These are phyloP conservation scores for Atherinosoma microstoma DNA, from an alignment of 2,797 vertebrate species.

Conservation along the genomic window DNA sequence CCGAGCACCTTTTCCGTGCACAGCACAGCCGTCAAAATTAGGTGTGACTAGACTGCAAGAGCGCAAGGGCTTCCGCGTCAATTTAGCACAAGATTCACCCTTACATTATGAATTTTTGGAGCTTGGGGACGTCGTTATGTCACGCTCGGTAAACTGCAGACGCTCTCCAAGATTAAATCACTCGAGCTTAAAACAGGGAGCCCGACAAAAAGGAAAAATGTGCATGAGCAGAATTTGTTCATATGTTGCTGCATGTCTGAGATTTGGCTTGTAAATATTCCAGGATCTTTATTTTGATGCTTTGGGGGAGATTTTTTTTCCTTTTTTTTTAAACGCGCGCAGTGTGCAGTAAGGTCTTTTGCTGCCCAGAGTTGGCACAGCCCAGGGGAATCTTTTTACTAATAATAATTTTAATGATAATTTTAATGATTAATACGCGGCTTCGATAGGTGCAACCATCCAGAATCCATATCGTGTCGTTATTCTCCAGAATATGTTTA, in stretches of 20 bases:
- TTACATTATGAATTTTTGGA: constrained; percentile 47
- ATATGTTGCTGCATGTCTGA: constrained; percentile 28
- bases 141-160: constrained; percentile 52
- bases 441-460: constrained; percentile 7
- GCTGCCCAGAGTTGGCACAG: constrained; percentile 51
- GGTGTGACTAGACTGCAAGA: constrained; percentile 39
- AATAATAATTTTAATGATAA: constrained; percentile 27
- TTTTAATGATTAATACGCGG: constrained; percentile 23
- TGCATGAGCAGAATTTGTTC: constrained; percentile 32
- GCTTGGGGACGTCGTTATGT: constrained; percentile 60
- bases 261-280: constrained; percentile 38
- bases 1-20: constrained; percentile 52
- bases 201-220: constrained; percentile 11
- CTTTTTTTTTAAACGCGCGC: constrained; percentile 32
- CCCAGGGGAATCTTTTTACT: constrained; percentile 39
- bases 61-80: constrained; percentile 42
- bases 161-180: constrained; percentile 59
- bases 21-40: constrained; percentile 43
- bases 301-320: neutral
- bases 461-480: neutral
- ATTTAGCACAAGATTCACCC: constrained; percentile 31
- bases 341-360: constrained; percentile 45
- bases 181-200: constrained; percentile 29
- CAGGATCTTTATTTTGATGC: constrained; percentile 48
- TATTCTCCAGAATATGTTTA: neutral